A percentile compares a stretch with the other conserved stretches of the same genome.
These are phyloP conservation scores for Hypsibius dujardini DNA, from an alignment of 1,140 invertebrate species.

Conservation along the genomic window DNA sequence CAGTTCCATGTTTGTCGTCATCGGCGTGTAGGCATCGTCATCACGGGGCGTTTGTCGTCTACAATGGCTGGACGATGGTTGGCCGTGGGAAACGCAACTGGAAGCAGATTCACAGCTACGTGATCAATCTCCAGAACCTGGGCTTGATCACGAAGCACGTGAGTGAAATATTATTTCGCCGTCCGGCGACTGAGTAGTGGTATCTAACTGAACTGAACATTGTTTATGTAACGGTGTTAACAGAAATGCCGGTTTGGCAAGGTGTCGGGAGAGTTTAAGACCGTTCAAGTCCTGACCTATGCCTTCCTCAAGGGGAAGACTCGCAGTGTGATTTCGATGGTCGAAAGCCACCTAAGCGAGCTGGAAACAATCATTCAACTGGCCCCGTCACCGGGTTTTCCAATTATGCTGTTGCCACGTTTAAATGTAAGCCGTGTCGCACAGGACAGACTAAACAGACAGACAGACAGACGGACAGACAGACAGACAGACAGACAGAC, in stretches of 20 bases:
- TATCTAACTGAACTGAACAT: background rate
- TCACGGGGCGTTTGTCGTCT: background rate
- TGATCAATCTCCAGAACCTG: background rate
- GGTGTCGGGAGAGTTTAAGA: background rate
- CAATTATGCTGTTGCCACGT: background rate
- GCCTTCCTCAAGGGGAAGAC: background rate
- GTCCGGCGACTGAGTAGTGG: background rate
- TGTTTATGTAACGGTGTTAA: background rate
- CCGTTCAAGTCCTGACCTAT: background rate
- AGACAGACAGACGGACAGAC: too few relatives aligned
- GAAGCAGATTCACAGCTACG: slow-evolving; percentile 5
- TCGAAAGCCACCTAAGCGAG: background rate
- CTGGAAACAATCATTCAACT: background rate
- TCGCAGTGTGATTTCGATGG: background rate
- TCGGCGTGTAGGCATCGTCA: background rate
- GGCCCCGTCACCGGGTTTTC: background rate
- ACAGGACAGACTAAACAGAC: too few relatives aligned
- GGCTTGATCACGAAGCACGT: background rate
- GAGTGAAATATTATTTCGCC: background rate
- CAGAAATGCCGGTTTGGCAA: background rate
- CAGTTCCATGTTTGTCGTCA: background rate
- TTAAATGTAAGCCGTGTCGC: background rate
- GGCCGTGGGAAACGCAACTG: background rate
- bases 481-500: too few relatives aligned
- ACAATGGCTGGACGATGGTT: background rate